Evolutionary conservation across 2,113 vertebrate genomes (phyloP).

Genomic region (Epinephelus moara): DNA sequence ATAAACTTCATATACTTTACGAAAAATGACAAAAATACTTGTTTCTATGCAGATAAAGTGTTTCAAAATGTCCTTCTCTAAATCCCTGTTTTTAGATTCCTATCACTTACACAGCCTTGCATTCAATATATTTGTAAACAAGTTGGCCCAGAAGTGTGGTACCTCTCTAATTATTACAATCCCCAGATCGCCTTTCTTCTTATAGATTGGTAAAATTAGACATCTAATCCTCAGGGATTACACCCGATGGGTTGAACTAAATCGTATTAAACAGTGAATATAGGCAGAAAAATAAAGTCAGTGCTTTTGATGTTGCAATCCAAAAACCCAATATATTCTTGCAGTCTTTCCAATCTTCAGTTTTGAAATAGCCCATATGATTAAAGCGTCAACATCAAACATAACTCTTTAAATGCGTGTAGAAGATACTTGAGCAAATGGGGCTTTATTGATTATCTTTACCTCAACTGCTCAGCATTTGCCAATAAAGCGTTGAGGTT

Average conservation of each 20-base stretch:
- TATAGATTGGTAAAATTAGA: constrained; percentile 1
- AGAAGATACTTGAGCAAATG: not conserved
- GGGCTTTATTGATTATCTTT: constrained; percentile 13
- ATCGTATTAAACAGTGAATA: constrained; percentile 11
- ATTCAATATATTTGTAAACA: constrained; percentile 3
- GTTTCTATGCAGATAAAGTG: not conserved
- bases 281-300: not conserved
- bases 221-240: constrained; percentile 12
- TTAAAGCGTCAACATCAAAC: constrained; percentile 1
- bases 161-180: constrained; percentile 5
- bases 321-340: not conserved
- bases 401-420: not conserved
- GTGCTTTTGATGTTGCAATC: not conserved
- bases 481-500: not conserved
- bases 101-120: not conserved
- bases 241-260: not conserved
- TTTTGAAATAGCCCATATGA: not conserved
- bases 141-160: not conserved
- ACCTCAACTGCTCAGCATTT: not conserved
- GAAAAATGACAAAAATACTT: not conserved
- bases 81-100: not conserved
- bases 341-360: not conserved
- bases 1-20: not conserved
- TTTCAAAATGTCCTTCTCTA: constrained; percentile 1
- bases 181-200: constrained; percentile 1